Conservation (phyloP, 2,797 vertebrate species). For the Chelidonichthys spinosus region DNA sequence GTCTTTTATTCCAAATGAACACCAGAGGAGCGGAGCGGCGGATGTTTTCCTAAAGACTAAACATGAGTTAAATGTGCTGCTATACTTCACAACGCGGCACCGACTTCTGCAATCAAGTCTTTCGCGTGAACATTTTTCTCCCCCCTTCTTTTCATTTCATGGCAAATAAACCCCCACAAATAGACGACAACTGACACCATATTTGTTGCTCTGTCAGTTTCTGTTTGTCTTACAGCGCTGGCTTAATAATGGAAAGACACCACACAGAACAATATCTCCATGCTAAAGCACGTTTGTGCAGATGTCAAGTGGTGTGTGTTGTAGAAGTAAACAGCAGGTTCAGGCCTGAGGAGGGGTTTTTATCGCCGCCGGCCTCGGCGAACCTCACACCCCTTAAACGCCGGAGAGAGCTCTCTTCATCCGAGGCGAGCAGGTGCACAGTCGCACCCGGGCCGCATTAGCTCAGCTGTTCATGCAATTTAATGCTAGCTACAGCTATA, state of each 20-base stretch:
- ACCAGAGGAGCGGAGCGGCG: slow-evolving; percentile 28
- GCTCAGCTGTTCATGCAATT: slow-evolving; percentile 65
- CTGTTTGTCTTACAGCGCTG: slow-evolving; percentile 60
- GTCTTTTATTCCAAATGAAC: slow-evolving; percentile 62
- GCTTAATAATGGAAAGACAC: slow-evolving; percentile 65
- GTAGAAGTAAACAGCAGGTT: slow-evolving; percentile 69
- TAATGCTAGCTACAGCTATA: slow-evolving; percentile 55
- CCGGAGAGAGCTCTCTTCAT: slow-evolving; percentile 39
- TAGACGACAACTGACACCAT: slow-evolving; percentile 69
- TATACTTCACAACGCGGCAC: slow-evolving; percentile 28
- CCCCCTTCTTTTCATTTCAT: slow-evolving; percentile 52
- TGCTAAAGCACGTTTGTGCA: slow-evolving; percentile 73
- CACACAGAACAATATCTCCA: slow-evolving; percentile 69
- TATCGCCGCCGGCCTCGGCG: slow-evolving; percentile 25
- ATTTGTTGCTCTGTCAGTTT: slow-evolving; percentile 74
- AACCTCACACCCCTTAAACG: slow-evolving; percentile 30
- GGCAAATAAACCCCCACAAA: slow-evolving; percentile 62
- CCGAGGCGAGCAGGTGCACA: slow-evolving; percentile 35
- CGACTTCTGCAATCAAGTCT: slow-evolving; percentile 25
- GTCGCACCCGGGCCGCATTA: slow-evolving; percentile 31
- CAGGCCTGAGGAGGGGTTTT: slow-evolving; percentile 32
- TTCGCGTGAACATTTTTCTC: slow-evolving; percentile 12
- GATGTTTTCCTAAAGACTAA: slow-evolving; percentile 20
- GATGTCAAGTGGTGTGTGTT: slow-evolving; percentile 57
- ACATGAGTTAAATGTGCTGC: slow-evolving; percentile 35